These are phyloP conservation scores for Atherinomorus stipes DNA, from an alignment of 2,113 vertebrate species.

Conservation along the genomic window DNA sequence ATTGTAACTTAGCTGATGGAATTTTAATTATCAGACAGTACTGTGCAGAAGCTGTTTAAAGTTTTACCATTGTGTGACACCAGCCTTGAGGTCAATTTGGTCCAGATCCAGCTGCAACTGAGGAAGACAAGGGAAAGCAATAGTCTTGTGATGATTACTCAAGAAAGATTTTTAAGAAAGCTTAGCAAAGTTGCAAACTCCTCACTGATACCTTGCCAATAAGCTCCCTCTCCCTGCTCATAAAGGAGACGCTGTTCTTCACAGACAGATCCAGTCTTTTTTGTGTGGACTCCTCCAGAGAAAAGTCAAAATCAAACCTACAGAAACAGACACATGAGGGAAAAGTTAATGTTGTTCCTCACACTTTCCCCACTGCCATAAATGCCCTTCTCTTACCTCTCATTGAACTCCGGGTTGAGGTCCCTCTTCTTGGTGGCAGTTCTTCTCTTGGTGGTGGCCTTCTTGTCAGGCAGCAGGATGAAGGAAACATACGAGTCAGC, in stretches of 20 bases:
- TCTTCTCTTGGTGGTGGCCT: conserved; percentile 88
- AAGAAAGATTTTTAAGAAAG: not conserved
- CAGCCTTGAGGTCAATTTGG: conserved; percentile 85
- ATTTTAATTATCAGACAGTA: not conserved
- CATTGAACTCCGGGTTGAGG: conserved; percentile 90
- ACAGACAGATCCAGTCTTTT: conserved; percentile 88
- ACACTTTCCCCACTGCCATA: not conserved
- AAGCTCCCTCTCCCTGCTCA: conserved; percentile 90
- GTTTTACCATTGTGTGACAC: conserved; percentile 87
- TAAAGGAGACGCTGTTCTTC: conserved; percentile 91
- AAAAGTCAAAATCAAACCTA: conserved; percentile 92
- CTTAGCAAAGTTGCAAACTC: not conserved
- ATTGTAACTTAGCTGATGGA: not conserved
- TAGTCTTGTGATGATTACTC: not conserved
- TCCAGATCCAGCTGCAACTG: conserved; percentile 89
- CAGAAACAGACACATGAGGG: not conserved
- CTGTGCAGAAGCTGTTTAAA: not conserved
- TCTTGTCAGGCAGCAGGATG: conserved; percentile 90
- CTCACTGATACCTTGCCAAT: conserved; percentile 87
- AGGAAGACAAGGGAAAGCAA: conserved; percentile 19
- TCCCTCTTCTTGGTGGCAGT: conserved; percentile 89
- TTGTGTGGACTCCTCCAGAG: conserved; percentile 85
- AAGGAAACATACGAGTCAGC: conserved; percentile 90
- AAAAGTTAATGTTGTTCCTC: not conserved
- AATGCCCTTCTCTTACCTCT: conserved; percentile 78